Evolutionary conservation across 2,797 vertebrate genomes (phyloP).

Genomic region (Amblyraja radiata): DNA sequence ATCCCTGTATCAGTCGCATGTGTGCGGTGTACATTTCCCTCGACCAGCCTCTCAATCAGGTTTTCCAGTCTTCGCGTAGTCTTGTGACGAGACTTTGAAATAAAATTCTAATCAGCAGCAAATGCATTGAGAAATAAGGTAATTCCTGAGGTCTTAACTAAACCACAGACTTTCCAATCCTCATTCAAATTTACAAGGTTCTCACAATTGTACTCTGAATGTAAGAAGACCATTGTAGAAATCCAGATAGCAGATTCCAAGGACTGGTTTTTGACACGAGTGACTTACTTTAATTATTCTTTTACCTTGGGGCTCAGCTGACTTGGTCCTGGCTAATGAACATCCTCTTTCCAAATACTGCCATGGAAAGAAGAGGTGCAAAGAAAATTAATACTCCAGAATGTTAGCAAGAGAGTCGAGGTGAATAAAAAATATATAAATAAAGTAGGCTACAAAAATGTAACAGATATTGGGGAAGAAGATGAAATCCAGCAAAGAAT

Average conservation of each 20-base stretch:
- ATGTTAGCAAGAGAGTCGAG: not conserved
- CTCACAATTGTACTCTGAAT: conserved; percentile 14
- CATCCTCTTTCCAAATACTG: not conserved
- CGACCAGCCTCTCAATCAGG: no score
- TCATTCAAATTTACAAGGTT: not conserved
- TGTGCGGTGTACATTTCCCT: no score
- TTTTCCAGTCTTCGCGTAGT: no score
- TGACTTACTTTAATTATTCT: not conserved
- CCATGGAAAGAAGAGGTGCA: not conserved
- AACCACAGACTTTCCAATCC: not conserved
- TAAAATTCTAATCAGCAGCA: not conserved
- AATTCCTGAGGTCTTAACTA: not conserved
- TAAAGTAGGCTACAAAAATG: not conserved
- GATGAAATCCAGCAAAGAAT: not conserved
- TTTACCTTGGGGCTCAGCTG: not conserved
- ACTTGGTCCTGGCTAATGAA: conserved; percentile 3
- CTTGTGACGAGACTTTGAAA: no score
- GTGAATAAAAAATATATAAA: not conserved
- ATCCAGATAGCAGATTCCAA: conserved; percentile 12
- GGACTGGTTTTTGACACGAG: conserved; percentile 20
- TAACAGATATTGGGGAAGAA: not conserved
- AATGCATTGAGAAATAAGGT: not conserved
- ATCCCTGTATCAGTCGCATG: no score
- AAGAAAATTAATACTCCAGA: not conserved
- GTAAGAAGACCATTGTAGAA: not conserved